Percentiles rank a stretch among this genome's conserved stretches.
Conservation (phyloP, 1,140 invertebrate genomes). For the Drosophila mayri region DNA sequence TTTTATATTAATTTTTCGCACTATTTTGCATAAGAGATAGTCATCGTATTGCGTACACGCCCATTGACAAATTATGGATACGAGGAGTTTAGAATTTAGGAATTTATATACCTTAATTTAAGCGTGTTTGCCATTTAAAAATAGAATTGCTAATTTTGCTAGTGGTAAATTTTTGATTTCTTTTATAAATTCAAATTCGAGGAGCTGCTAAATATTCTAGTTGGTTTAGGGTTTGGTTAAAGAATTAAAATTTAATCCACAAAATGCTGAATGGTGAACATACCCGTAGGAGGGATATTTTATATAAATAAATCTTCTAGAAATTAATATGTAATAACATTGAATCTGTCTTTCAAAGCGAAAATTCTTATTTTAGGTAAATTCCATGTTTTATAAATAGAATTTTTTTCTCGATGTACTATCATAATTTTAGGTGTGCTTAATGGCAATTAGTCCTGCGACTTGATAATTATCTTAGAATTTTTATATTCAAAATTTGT, state of each 20-base stretch:
- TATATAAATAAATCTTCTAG: too few relatives aligned
- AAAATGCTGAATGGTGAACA: too few relatives aligned
- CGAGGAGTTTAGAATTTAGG: conserved; percentile 63
- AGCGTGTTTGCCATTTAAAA: background rate
- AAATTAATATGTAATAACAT: too few relatives aligned
- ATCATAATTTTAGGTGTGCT: too few relatives aligned
- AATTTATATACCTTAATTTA: conserved; percentile 54
- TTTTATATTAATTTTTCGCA: background rate
- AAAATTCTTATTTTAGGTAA: too few relatives aligned
- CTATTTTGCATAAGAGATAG: conserved; percentile 47
- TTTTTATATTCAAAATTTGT: too few relatives aligned
- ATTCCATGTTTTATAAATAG: too few relatives aligned
- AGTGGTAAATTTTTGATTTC: background rate
- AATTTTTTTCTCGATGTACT: too few relatives aligned
- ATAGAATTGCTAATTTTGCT: background rate
- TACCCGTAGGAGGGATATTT: background rate
- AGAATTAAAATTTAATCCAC: background rate
- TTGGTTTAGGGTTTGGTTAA: background rate
- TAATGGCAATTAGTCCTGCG: too few relatives aligned
- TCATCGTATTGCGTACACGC: conserved; percentile 39
- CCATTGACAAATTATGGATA: conserved; percentile 9
- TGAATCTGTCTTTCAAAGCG: too few relatives aligned
- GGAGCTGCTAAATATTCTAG: background rate
- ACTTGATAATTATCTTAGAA: too few relatives aligned
- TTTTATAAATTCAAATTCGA: background rate